Evolutionary conservation across 2,888 invertebrate species (phyloP), one percentile per base, ranked within the genome.

Genomic region (Caenorhabditis sp.): DNA sequence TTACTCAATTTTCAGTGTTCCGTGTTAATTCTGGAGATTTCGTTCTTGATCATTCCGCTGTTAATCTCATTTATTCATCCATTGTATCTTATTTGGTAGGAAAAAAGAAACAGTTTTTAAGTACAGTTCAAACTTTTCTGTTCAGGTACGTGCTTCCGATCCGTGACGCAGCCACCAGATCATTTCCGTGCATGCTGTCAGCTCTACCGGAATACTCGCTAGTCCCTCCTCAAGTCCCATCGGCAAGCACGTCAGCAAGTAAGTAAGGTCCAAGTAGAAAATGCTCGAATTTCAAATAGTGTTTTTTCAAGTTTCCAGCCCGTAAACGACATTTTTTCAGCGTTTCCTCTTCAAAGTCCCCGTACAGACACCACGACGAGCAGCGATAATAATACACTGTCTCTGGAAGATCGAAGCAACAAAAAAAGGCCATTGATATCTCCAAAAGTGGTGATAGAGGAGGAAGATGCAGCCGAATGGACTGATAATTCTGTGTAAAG

Each of bases 81-180:
- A 8, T 53, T 81, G 4, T 74, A 78, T 5, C 56, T 81, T 27
- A 75, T 83, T 7, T 83, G 83, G 83, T 80, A 27, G 61, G 81
- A 24, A 8, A 35, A 26, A 37, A 41, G 17, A 17, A 24, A 8
- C 37, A 9, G 9, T 17, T 9, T 2, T 3, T 7, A 41, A 41
- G 17, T 41, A 7, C 15, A n/a, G n/a, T n/a, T n/a, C n/a, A n/a
- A n/a, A n/a, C n/a, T n/a, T n/a, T n/a, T n/a, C n/a, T n/a, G n/a
- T 71, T 32, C n/a, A 83, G 83, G 83, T 78, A 75, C 53, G 75
- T 83, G 4, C 70, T 80, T 37, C 81, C 83, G 1, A 73, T 83
- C 27, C 58, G 83, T 2, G 83, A 83, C 35, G 79, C 83, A 17
- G 75, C 81, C 6, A 72, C 78, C n/a, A 53, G 78, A n/a, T 58